Conservation (phyloP, 2,888 invertebrate species). For the Lasioglossum leucozonium region DNA sequence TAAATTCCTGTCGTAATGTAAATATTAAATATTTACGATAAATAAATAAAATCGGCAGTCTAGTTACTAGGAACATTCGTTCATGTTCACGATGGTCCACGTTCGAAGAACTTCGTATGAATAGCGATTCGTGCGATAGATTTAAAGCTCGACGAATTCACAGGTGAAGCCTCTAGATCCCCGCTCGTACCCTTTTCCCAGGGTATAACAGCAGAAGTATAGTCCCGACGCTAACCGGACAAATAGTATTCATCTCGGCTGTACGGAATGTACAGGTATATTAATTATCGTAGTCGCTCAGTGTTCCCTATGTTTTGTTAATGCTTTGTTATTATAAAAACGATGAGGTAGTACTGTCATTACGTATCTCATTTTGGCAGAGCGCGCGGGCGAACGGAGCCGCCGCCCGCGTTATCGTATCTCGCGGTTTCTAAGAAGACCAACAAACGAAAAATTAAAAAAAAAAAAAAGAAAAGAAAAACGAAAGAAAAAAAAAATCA, state of each 20-base stretch:
- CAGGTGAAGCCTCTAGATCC: conserved; percentile 49
- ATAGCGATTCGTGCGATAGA: background rate
- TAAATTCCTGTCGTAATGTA: too few species aligned
- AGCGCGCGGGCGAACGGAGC: conserved; percentile 51
- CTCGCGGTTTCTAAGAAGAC: conserved; percentile 29
- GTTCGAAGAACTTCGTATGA: background rate
- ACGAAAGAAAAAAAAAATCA: too few species aligned
- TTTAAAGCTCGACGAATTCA: conserved; percentile 12
- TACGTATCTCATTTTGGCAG: conserved; percentile 75
- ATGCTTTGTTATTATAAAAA: conserved; percentile 70
- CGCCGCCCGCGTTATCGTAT: conserved; percentile 44
- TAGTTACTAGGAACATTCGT: background rate
- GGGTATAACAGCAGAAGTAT: conserved; percentile 65
- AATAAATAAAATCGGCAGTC: background rate
- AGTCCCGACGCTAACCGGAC: conserved; percentile 64
- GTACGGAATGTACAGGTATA: conserved; percentile 71
- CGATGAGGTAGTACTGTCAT: conserved; percentile 81
- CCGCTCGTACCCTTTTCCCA: conserved; percentile 46
- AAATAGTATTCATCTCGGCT: conserved; percentile 58
- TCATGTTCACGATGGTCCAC: background rate
- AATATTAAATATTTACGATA: background rate
- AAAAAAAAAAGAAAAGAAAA: background rate
- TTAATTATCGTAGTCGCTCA: conserved; percentile 58
- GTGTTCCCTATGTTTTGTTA: conserved; percentile 72
- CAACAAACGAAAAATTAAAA: conserved; percentile 16